Conservation (phyloP, 2,888 invertebrate species). For the Stegana nigrithorax region DNA sequence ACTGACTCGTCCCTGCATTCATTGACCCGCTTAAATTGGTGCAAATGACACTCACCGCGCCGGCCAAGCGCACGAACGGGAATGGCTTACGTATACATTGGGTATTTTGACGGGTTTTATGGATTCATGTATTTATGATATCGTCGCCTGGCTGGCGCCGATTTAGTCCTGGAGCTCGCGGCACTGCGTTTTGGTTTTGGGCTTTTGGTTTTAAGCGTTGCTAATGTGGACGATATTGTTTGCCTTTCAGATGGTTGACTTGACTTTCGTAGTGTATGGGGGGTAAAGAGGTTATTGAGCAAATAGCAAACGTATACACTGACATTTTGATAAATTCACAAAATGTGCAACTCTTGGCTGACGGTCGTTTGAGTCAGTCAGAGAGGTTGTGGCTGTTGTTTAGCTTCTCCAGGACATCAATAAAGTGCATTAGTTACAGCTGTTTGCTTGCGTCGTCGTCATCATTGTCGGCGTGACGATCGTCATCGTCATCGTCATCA, state of each 20-base stretch:
- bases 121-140: constrained; percentile 23
- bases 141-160: constrained; percentile 5
- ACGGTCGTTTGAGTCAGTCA: constrained; percentile 3
- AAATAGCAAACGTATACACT: constrained; percentile 40
- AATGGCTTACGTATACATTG: neutral
- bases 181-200: neutral
- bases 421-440: constrained; percentile 12
- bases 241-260: too few species aligned
- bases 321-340: constrained; percentile 59
- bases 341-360: constrained; percentile 40
- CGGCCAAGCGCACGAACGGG: too few species aligned
- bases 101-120: constrained; percentile 25
- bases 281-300: constrained; percentile 5
- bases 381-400: neutral
- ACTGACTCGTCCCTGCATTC: too few species aligned
- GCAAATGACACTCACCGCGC: too few species aligned
- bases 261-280: too few species aligned
- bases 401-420: neutral
- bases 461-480: neutral
- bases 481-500: too few species aligned
- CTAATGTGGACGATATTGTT: neutral
- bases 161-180: neutral
- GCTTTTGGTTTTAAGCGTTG: neutral
- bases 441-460: neutral
- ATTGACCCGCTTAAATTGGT: too few species aligned